Conservation (phyloP, 2,888 invertebrate genomes). For the Parnassius apollo region DNA sequence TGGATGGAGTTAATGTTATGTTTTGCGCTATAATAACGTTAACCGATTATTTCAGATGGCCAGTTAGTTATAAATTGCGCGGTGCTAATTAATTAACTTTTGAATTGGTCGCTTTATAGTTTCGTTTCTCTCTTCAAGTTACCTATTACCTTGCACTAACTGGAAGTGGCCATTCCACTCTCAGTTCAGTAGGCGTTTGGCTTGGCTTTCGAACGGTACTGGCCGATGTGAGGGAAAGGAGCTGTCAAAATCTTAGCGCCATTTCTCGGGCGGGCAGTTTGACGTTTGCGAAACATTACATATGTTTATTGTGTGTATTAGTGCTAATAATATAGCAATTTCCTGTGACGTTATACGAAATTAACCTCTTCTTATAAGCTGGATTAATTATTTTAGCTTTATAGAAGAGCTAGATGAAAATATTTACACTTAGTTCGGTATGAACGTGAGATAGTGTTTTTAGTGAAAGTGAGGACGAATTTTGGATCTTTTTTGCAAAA, state of each 20-base stretch:
- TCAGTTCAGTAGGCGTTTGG: conserved; percentile 64
- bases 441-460: conserved; percentile 27
- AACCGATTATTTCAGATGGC: conserved; percentile 37
- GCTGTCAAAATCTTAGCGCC: conserved; percentile 34
- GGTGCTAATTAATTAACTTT: conserved; percentile 41
- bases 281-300: conserved; percentile 27
- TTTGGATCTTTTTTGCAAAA: conserved; percentile 51
- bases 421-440: conserved; percentile 18
- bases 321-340: background rate
- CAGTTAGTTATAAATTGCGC: conserved; percentile 31
- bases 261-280: conserved; percentile 39
- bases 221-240: conserved; percentile 48
- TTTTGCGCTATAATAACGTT: conserved; percentile 26
- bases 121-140: conserved; percentile 42
- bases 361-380: background rate
- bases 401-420: conserved; percentile 4
- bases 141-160: conserved; percentile 54
- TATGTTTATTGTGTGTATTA: conserved; percentile 15
- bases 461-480: conserved; percentile 53
- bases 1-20: conserved; percentile 15
- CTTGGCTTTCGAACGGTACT: conserved; percentile 72
- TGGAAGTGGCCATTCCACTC: conserved; percentile 49
- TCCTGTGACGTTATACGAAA: background rate
- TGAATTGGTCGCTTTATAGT: conserved; percentile 38
- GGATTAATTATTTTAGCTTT: background rate